These are phyloP conservation scores for Thymelicus sylvestris DNA, from an alignment of 2,888 invertebrate genomes.

Conservation along the genomic window DNA sequence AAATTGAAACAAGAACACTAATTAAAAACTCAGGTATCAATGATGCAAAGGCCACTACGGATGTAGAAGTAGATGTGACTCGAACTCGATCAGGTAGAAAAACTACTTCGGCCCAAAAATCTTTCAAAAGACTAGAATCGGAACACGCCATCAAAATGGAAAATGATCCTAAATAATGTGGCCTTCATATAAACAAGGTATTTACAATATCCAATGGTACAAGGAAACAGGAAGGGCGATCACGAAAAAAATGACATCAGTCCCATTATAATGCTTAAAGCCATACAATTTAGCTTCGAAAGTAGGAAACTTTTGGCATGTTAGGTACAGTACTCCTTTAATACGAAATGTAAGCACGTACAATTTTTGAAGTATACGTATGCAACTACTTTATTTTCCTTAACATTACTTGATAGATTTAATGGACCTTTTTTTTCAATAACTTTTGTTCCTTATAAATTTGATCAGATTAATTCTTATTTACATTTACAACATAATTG, in stretches of 20 bases:
- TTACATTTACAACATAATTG: slow-evolving; percentile 65
- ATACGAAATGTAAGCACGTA: slow-evolving; percentile 65
- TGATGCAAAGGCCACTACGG: slow-evolving; percentile 60
- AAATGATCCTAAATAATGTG: slow-evolving; percentile 51
- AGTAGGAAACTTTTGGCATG: slow-evolving; percentile 72
- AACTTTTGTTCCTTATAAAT: slow-evolving; percentile 68
- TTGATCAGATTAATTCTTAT: slow-evolving; percentile 68
- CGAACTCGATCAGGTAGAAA: slow-evolving; percentile 38
- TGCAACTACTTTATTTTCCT: slow-evolving; percentile 63
- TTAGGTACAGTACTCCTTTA: slow-evolving; percentile 53
- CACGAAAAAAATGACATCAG: slow-evolving; percentile 60
- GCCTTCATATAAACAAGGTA: slow-evolving; percentile 64
- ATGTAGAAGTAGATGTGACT: slow-evolving; percentile 45
- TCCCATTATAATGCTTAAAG: slow-evolving; percentile 72
- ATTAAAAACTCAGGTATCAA: slow-evolving; percentile 74
- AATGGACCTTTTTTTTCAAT: slow-evolving; percentile 75
- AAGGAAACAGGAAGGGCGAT: slow-evolving; percentile 53
- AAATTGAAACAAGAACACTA: slow-evolving; percentile 77
- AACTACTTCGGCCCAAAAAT: slow-evolving; percentile 51
- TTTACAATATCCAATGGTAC: slow-evolving; percentile 75
- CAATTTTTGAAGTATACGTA: slow-evolving; percentile 61
- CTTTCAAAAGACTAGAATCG: slow-evolving; percentile 75
- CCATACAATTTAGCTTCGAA: slow-evolving; percentile 68
- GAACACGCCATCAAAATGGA: slow-evolving; percentile 55
- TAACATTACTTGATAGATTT: slow-evolving; percentile 74